Base-by-base conservation (phyloP, 1,140 invertebrate species). In the Teleogryllus occipitalis region DNA sequence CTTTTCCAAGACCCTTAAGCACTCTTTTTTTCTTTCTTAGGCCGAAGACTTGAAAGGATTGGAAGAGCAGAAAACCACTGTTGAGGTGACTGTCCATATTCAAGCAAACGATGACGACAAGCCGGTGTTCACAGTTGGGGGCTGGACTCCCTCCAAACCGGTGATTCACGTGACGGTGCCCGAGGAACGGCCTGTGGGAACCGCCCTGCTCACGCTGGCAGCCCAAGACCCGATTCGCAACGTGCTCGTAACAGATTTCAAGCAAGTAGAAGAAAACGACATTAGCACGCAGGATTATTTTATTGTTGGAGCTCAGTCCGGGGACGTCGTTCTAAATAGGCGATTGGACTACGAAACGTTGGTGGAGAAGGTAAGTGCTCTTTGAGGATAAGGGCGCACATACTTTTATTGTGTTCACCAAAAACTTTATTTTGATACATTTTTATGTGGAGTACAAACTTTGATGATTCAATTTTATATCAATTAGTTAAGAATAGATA, bases 81-180 rank as follows among this genome's bases (percentile, higher is more conserved):
- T 89, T 1, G 93, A 95, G 83, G 90, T 94, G 12, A 94, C 93
- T 0, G 88, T 95, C 8, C 95, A 94, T 83, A 90, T 95, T 10
- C 92, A 95, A 86, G 93, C 93, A 1, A 94, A 92, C 83, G 91
- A 91, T 82, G 93, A 94, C 80, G 91, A 92, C 80, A 94, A 93
- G 85, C 94, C 94, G 0, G 89, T 93, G 7, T 95, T 96, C 80
- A 91, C 89, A 0, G 92, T 93, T 80, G 80, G 88, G 7, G 91
- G 91, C 12, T 93, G 92, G 92, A 90, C 89, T 3, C 89, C 87
- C 21, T 89, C 89, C 7, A 90, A 92, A 82, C 92, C 91, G 0
- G 86, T 90, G 4, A 91, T 95, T 47, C 87, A 90, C 78, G 87
- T 94, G 0, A 89, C 88, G 47, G 88, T 95, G 8, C 91, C 92